Conservation (phyloP, 2,113 vertebrate species). For the Struthidea cinerea region DNA sequence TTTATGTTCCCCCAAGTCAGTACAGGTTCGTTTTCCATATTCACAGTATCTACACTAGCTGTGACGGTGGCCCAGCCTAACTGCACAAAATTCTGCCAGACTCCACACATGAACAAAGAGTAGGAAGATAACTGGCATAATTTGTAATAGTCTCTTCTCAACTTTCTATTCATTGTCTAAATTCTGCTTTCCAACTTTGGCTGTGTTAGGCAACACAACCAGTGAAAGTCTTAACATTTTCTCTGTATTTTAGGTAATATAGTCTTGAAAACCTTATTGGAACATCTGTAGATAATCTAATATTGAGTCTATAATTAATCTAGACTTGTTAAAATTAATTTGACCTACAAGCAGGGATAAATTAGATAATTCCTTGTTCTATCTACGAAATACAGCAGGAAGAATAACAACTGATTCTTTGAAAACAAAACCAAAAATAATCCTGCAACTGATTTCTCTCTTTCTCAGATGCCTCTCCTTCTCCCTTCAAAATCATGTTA, state of each 20-base stretch:
- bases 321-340: neutral
- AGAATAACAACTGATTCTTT: neutral
- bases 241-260: neutral
- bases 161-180: neutral
- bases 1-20: neutral
- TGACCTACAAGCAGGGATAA: neutral
- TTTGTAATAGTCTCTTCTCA: neutral
- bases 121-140: neutral
- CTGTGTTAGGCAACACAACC: neutral
- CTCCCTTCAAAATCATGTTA: neutral
- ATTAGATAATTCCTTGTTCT: neutral
- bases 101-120: neutral
- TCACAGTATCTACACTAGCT: neutral
- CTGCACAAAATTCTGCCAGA: neutral
- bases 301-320: neutral
- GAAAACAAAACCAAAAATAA: neutral
- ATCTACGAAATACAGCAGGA: accelerated
- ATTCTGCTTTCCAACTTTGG: neutral
- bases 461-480: neutral
- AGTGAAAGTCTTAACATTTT: neutral
- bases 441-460: neutral
- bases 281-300: neutral
- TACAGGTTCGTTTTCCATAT: neutral
- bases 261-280: neutral
- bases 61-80: neutral